These are phyloP conservation scores for Psittacula cyanocephala DNA, from an alignment of 2,113 vertebrate species.

Conservation along the genomic window DNA sequence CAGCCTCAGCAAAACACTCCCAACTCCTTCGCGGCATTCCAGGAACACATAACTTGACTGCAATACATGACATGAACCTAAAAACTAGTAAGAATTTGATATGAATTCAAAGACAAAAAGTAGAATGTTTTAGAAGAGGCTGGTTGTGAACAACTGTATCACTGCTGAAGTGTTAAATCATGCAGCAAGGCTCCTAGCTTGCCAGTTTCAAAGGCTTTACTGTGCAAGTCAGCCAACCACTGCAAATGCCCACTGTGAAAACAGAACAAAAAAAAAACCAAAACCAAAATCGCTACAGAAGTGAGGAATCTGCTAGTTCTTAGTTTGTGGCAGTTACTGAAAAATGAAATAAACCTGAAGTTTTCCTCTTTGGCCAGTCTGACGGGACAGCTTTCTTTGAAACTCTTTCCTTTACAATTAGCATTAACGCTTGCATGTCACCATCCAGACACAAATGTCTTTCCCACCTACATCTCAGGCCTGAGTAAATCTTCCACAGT, in stretches of 20 bases:
- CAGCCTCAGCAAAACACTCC: not conserved
- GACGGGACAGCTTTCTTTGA: not conserved
- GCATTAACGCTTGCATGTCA: not conserved
- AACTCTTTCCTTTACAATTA: not conserved
- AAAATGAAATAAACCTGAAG: not conserved
- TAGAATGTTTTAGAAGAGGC: not conserved
- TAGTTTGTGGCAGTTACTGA: not conserved
- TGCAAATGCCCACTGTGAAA: not conserved
- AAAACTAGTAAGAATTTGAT: not conserved
- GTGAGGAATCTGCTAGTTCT: not conserved
- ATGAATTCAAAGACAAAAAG: not conserved
- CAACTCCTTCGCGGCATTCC: not conserved
- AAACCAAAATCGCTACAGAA: not conserved
- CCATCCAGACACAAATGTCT: not conserved
- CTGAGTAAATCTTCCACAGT: not conserved
- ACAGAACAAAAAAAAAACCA: not conserved
- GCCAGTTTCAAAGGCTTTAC: slow-evolving; percentile 5
- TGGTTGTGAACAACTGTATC: not conserved
- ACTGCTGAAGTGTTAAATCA: slow-evolving; percentile 40
- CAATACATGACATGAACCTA: not conserved
- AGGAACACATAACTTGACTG: not conserved
- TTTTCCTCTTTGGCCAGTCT: not conserved
- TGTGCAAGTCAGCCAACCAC: not conserved
- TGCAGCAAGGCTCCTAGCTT: not conserved
- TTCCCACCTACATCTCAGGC: not conserved